A percentile compares a stretch with the other conserved stretches of the same genome.
These are phyloP conservation scores for Cercopithecus hamlyni DNA, from an alignment of 2,797 vertebrate species.

Conservation along the genomic window DNA sequence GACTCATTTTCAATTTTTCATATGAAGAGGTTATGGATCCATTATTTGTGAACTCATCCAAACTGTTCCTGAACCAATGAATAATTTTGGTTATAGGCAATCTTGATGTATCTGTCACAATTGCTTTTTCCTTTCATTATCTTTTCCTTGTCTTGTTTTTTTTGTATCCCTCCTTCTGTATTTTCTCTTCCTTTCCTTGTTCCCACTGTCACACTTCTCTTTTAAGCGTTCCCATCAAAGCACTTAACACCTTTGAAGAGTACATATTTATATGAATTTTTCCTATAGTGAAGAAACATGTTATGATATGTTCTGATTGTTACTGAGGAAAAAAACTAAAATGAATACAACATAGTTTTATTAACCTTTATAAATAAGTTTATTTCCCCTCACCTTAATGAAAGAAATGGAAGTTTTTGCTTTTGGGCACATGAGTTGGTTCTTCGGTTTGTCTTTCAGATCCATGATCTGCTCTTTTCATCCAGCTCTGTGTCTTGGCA, in stretches of 20 bases:
- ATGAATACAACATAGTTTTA: slow-evolving; percentile 53
- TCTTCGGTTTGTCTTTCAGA: neutral
- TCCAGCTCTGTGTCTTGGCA: neutral
- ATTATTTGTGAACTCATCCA: neutral
- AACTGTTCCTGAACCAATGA: neutral
- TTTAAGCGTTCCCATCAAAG: slow-evolving; percentile 62
- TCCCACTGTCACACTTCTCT: neutral
- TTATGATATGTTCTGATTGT: slow-evolving; percentile 77
- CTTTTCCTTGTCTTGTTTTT: neutral
- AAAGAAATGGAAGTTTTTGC: neutral
- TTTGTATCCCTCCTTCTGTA: neutral
- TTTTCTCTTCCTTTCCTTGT: neutral
- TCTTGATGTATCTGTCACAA: neutral
- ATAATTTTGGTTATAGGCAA: neutral
- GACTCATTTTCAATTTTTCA: neutral
- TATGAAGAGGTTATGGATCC: neutral
- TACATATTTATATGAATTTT: slow-evolving; percentile 76
- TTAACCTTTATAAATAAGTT: slow-evolving; percentile 70
- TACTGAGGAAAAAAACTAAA: slow-evolving; percentile 74
- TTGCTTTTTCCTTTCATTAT: neutral
- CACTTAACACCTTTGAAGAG: slow-evolving; percentile 62
- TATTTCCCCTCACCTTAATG: slow-evolving; percentile 55
- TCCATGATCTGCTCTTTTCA: neutral
- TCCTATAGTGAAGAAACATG: slow-evolving; percentile 81
- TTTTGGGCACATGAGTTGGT: neutral